Percentiles rank a stretch among this genome's conserved stretches.
phyloP scores from a whole-genome alignment of 2,888 invertebrate genomes.

The Metopia argyrocephala region DNA sequence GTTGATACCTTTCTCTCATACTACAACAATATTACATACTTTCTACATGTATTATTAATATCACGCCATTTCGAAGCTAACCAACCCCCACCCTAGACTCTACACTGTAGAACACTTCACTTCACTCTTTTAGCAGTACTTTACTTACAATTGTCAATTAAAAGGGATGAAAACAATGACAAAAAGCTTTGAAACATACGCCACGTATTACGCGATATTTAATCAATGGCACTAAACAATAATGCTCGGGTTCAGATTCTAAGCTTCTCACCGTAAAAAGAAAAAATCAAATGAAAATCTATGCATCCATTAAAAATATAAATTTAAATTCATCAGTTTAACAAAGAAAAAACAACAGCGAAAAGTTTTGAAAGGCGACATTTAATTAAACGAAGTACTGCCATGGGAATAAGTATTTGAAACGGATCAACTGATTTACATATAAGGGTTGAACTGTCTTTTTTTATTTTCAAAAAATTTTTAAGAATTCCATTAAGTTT shows the following conservation, averaged over 20 bases:
- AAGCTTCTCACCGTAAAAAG: constrained; percentile 11
- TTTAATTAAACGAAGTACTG: neutral
- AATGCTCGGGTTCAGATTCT: neutral
- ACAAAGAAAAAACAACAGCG: neutral
- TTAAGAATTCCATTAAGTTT: too few species aligned
- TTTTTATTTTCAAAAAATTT: neutral
- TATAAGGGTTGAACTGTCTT: neutral
- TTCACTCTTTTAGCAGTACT: constrained; percentile 25
- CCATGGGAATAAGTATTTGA: neutral
- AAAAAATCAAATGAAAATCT: neutral
- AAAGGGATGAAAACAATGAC: constrained; percentile 48
- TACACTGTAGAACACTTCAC: neutral
- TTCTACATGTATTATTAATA: neutral
- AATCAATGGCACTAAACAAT: constrained; percentile 24
- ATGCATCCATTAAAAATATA: neutral
- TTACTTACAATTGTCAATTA: constrained; percentile 60
- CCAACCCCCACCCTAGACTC: neutral
- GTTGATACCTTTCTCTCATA: constrained; percentile 18
- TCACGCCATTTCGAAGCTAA: neutral
- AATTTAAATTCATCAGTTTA: neutral
- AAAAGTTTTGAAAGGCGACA: neutral
- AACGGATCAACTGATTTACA: neutral
- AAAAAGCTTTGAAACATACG: constrained; percentile 15
- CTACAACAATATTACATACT: constrained; percentile 5
- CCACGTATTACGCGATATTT: neutral